phyloP scores from a whole-genome alignment of 1,140 invertebrate species.

The Temnothorax longispinosus region DNA sequence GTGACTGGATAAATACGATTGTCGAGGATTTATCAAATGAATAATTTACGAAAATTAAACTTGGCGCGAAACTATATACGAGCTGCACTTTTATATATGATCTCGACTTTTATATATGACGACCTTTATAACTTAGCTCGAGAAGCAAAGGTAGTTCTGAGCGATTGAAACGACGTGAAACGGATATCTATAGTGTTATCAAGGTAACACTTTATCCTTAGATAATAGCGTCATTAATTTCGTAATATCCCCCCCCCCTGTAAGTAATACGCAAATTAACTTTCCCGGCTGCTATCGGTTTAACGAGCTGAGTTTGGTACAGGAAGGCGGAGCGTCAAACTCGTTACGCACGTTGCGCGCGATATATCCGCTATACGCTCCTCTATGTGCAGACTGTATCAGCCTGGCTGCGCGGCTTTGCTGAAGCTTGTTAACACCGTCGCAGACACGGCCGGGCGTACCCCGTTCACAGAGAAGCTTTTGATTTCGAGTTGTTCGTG shows the following conservation, averaged over 20 bases:
- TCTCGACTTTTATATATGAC: background rate
- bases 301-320: conserved; percentile 64
- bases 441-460: conserved; percentile 53
- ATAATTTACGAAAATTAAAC: background rate
- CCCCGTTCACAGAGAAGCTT: conserved; percentile 48
- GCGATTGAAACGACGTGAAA: conserved; percentile 33
- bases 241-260: conserved; percentile 35
- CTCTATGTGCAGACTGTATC: conserved; percentile 22
- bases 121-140: background rate
- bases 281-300: conserved; percentile 63
- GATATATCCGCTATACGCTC: conserved; percentile 36
- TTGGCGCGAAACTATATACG: background rate
- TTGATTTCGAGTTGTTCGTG: conserved; percentile 61
- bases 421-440: conserved; percentile 66
- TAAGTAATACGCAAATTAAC: conserved; percentile 60
- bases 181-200: conserved; percentile 36
- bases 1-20: background rate
- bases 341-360: conserved; percentile 45
- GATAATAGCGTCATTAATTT: conserved; percentile 61
- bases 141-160: background rate
- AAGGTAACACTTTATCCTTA: conserved; percentile 28
- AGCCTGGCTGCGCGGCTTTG: conserved; percentile 54
- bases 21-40: background rate
- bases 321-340: conserved; percentile 52
- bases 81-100: background rate